These are phyloP conservation scores for Caenorhabditis brenneri DNA, from an alignment of 1,140 invertebrate species.

Conservation along the genomic window DNA sequence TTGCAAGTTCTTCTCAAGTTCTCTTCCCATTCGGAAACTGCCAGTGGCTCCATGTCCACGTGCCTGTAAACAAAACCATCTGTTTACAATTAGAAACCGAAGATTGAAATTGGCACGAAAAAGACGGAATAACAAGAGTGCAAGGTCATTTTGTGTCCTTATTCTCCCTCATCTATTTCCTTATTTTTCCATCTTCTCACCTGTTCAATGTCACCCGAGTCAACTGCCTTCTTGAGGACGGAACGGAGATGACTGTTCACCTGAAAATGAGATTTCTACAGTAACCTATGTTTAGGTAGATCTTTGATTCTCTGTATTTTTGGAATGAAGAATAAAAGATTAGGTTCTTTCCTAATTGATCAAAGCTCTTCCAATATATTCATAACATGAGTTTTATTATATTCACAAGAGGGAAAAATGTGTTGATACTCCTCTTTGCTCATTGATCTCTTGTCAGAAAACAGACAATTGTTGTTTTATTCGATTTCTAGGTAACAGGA, in stretches of 20 bases:
- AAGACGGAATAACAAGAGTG: neutral
- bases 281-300: neutral
- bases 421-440: neutral
- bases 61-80: neutral
- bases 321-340: neutral
- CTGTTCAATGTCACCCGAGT: conserved; percentile 37
- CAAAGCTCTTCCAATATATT: neutral
- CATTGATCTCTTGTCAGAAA: neutral
- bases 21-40: conserved; percentile 30
- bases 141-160: neutral
- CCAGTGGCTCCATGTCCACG: conserved; percentile 25
- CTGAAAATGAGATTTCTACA: neutral
- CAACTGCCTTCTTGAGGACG: conserved; percentile 26
- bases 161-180: neutral
- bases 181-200: neutral
- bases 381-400: neutral
- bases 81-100: neutral
- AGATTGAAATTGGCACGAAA: neutral
- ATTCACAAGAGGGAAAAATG: neutral
- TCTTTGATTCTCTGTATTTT: neutral
- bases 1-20: conserved; percentile 6
- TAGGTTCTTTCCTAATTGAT: neutral
- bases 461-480: neutral
- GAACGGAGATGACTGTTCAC: conserved; percentile 20
- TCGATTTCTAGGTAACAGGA: neutral